Conservation (phyloP, 2,888 invertebrate species). For the Andrena minutula region DNA sequence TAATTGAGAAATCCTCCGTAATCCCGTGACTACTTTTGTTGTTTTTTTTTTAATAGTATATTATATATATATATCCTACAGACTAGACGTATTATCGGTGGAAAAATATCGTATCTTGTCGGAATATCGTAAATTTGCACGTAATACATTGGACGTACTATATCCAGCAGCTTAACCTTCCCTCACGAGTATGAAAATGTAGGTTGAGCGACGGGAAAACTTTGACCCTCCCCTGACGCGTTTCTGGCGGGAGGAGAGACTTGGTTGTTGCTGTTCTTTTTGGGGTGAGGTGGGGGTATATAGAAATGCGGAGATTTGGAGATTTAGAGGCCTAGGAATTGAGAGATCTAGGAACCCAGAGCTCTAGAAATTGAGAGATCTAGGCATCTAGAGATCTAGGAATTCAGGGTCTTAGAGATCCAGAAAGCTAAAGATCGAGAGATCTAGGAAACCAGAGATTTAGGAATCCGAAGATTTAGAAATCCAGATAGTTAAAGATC, state of each 20-base stretch:
- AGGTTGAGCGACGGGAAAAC: constrained; percentile 57
- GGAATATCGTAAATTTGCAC: constrained; percentile 80
- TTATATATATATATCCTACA: constrained; percentile 60
- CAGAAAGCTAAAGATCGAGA: not conserved
- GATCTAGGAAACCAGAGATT: not conserved
- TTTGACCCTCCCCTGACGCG: constrained; percentile 1
- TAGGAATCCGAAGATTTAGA: too few relatives aligned
- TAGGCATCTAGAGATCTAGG: not conserved
- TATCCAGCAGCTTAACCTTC: constrained; percentile 63
- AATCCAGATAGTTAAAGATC: too few relatives aligned
- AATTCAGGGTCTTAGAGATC: not conserved
- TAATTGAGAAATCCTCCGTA: constrained; percentile 50
- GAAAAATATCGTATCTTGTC: constrained; percentile 83
- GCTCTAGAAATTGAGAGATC: not conserved
- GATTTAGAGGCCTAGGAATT: not conserved
- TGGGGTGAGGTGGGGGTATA: not conserved
- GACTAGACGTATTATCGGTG: constrained; percentile 79
- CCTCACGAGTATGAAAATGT: constrained; percentile 48
- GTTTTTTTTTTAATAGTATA: constrained; percentile 25
- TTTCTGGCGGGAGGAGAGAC: constrained; percentile 12
- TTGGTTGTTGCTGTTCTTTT: not conserved
- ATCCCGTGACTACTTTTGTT: constrained; percentile 57
- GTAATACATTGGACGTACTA: constrained; percentile 73
- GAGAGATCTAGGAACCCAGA: not conserved
- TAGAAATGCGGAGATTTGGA: not conserved